Conservation (phyloP, 2,113 vertebrate species). For the Chaenogobius annularis region DNA sequence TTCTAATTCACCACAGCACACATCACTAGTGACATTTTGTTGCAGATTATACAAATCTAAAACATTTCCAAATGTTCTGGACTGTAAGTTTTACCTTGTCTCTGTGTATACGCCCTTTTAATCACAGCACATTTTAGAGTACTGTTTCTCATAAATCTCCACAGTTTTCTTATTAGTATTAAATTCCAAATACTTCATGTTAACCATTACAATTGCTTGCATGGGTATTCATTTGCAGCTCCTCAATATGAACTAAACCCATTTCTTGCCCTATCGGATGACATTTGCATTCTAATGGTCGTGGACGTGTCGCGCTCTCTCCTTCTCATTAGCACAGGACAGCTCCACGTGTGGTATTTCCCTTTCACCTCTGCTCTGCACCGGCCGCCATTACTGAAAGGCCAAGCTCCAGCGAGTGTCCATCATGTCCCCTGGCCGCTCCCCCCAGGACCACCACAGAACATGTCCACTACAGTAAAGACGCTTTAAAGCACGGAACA, state of each 20-base stretch:
- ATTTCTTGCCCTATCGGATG: slow-evolving; percentile 14
- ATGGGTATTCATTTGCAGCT: slow-evolving; percentile 21
- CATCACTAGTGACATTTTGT: too few species aligned
- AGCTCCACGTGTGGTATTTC: slow-evolving; percentile 70
- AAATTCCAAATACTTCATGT: slow-evolving; percentile 36
- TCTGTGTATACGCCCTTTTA: too few species aligned
- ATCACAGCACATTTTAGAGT: background rate
- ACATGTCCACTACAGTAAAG: background rate
- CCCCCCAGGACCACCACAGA: background rate
- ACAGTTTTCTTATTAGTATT: slow-evolving; percentile 25
- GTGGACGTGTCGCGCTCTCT: slow-evolving; percentile 22
- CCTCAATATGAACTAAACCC: slow-evolving; percentile 13
- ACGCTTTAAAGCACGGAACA: slow-evolving; percentile 12
- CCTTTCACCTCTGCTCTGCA: slow-evolving; percentile 69
- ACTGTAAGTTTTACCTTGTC: too few species aligned
- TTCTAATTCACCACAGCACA: too few species aligned
- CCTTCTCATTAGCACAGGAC: slow-evolving; percentile 66
- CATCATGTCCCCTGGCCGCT: slow-evolving; percentile 41
- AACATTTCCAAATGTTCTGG: too few species aligned
- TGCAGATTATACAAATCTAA: too few species aligned
- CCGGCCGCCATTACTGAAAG: slow-evolving; percentile 72
- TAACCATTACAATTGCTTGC: slow-evolving; percentile 42
- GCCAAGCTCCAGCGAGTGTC: slow-evolving; percentile 63
- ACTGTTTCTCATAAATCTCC: slow-evolving; percentile 22
- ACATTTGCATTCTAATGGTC: slow-evolving; percentile 31